A percentile compares a stretch with the other conserved stretches of the same genome.
Conservation (phyloP, 2,888 invertebrate species). For the Mechanitis mazaeus region DNA sequence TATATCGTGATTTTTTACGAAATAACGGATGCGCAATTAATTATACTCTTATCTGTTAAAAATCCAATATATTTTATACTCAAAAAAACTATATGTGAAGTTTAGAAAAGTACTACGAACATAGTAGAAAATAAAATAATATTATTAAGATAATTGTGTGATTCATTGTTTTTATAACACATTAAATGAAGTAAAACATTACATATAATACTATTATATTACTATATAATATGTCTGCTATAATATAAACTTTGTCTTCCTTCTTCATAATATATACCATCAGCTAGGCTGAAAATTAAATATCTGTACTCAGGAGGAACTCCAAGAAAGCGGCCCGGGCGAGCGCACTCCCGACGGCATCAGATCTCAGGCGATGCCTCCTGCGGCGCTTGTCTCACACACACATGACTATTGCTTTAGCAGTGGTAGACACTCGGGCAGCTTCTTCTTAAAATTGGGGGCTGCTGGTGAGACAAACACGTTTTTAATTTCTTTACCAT, state of each 20-base stretch:
- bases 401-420: constrained; percentile 80
- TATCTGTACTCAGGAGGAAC: constrained; percentile 33
- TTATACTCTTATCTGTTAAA: neutral
- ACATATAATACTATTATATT: too few relatives aligned
- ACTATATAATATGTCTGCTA: too few relatives aligned
- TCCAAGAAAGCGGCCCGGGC: constrained; percentile 27
- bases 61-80: too few relatives aligned
- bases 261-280: too few relatives aligned
- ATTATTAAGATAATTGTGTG: too few relatives aligned
- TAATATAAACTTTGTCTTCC: too few relatives aligned
- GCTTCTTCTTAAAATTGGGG: constrained; percentile 84
- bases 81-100: neutral
- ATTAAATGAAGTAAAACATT: too few relatives aligned
- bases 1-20: too few relatives aligned
- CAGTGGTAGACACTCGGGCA: constrained; percentile 82
- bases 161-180: too few relatives aligned
- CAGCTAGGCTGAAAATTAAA: neutral
- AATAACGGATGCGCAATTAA: neutral
- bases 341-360: constrained; percentile 49
- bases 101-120: neutral
- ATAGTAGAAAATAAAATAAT: too few relatives aligned
- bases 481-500: neutral
- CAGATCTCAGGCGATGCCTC: constrained; percentile 42
- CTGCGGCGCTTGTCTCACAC: constrained; percentile 61
- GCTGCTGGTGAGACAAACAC: constrained; percentile 76